Conservation (phyloP, 2,888 invertebrate species). For the Heterodera filipjevi region DNA sequence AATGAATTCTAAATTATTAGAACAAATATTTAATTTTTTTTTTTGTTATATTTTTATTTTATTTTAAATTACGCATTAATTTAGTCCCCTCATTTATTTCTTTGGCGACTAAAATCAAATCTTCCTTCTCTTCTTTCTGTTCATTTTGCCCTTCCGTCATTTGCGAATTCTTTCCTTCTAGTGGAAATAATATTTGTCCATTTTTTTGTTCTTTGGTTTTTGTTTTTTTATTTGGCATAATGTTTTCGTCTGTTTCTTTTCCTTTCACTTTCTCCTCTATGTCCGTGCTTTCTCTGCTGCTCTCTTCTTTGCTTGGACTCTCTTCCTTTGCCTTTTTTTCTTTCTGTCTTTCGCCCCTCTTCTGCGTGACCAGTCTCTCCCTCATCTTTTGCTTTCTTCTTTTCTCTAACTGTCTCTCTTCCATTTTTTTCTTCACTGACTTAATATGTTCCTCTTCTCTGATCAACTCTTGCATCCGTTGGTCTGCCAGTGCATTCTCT, state of each 20-base stretch:
- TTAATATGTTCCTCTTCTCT: conserved; percentile 3
- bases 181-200: neutral
- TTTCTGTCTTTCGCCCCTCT: neutral
- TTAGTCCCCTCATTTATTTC: neutral
- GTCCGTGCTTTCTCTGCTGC: neutral
- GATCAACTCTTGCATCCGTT: neutral
- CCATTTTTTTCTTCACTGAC: neutral
- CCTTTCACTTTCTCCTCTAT: neutral
- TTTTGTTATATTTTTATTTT: neutral
- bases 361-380: neutral
- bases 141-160: neutral
- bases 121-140: neutral
- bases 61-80: neutral
- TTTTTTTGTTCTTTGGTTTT: conserved; percentile 4
- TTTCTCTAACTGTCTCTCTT: neutral
- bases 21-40: neutral
- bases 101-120: neutral
- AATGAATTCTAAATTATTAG: neutral
- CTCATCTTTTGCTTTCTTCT: neutral
- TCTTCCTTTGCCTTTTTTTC: neutral
- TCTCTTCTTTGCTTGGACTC: neutral
- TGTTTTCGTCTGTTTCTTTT: neutral
- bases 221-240: neutral
- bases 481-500: neutral
- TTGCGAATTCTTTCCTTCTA: neutral